These are phyloP conservation scores for Rhipidura dahli DNA, from an alignment of 2,113 vertebrate species.

Conservation along the genomic window DNA sequence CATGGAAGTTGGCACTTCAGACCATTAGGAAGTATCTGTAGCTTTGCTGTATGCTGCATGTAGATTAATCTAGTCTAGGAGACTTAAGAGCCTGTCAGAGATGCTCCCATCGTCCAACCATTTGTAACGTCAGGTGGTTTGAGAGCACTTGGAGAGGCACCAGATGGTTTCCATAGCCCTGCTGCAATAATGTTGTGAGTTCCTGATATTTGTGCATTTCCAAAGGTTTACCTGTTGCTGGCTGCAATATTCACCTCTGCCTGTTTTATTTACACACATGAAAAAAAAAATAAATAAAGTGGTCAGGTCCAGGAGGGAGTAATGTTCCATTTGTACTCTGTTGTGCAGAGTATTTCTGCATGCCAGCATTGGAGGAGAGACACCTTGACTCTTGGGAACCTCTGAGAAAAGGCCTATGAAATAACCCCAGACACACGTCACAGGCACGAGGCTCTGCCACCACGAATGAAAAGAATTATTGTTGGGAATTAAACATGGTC, in stretches of 20 bases:
- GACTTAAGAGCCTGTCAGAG: background rate
- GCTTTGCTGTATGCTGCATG: background rate
- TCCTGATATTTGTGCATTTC: background rate
- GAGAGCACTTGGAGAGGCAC: background rate
- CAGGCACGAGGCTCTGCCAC: background rate
- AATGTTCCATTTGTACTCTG: background rate
- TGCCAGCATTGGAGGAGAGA: background rate
- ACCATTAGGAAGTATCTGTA: background rate
- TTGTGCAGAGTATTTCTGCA: background rate
- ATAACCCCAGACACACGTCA: rapidly evolving
- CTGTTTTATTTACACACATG: background rate
- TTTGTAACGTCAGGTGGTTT: background rate
- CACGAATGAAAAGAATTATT: background rate
- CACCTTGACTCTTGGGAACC: background rate
- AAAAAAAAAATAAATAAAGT: background rate
- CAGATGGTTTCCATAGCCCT: background rate
- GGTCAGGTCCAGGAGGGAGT: background rate
- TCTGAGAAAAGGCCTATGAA: background rate
- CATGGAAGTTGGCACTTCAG: conserved; percentile 4
- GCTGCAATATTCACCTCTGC: background rate
- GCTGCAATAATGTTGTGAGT: background rate
- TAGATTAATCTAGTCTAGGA: conserved; percentile 36
- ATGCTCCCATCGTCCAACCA: background rate
- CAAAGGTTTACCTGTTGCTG: background rate
- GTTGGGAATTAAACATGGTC: background rate